Evolutionary conservation across 2,888 invertebrate species (phyloP).

Genomic region (Lithosia quadra): DNA sequence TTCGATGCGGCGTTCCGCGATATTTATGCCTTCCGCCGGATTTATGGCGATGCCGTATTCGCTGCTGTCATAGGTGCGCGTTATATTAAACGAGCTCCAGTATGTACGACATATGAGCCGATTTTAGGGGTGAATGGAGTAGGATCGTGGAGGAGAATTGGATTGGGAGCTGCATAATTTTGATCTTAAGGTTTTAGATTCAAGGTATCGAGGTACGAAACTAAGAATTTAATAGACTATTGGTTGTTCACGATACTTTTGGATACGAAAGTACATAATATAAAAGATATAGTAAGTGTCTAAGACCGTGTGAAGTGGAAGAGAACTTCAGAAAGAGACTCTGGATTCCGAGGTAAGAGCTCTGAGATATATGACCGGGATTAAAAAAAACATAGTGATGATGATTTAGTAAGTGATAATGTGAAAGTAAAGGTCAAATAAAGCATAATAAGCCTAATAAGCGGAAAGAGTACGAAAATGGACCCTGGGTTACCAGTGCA

Average conservation of each 20-base stretch:
- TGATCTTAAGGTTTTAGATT: neutral
- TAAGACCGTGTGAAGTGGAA: too few relatives aligned
- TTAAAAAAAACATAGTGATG: too few relatives aligned
- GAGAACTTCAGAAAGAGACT: too few relatives aligned
- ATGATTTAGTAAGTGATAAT: too few relatives aligned
- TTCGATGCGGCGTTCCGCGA: conserved; percentile 60
- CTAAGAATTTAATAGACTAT: too few relatives aligned
- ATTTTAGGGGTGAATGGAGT: neutral
- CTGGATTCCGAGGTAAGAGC: too few relatives aligned
- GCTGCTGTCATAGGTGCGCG: conserved; percentile 27
- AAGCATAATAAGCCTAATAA: too few relatives aligned
- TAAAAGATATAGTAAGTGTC: too few relatives aligned
- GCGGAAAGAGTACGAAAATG: too few relatives aligned
- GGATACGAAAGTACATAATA: neutral
- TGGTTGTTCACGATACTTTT: neutral
- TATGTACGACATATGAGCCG: neutral
- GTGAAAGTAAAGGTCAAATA: too few relatives aligned
- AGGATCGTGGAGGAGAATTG: neutral
- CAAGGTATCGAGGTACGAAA: too few relatives aligned
- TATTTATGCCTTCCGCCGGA: conserved; percentile 67
- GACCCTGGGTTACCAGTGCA: neutral
- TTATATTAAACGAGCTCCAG: conserved; percentile 34
- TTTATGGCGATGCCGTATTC: conserved; percentile 56
- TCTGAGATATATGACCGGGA: neutral
- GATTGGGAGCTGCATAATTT: neutral